Evolutionary conservation across 2,113 vertebrate genomes (phyloP), one percentile per base, ranked within the genome.

Genomic region (Pterocles gutturalis): DNA sequence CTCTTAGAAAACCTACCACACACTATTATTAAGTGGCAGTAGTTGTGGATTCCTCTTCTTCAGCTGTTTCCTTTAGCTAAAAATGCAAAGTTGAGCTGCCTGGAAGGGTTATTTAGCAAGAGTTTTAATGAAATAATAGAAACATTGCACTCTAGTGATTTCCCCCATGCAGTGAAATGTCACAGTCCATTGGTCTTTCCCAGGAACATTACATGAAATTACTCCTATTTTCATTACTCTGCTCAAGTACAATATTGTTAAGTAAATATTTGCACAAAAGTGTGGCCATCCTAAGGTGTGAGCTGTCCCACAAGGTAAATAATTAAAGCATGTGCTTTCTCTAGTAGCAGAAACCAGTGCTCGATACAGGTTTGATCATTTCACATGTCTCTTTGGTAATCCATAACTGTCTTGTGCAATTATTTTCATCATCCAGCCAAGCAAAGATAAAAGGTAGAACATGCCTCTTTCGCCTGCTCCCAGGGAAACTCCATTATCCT

Each of bases 371-470:
- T 97, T 98, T 98, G 98, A 98, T 98, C 90, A 96, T 98, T 98
- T 98, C 97, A 87, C 96, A 89, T 95, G 97, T 96, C 97, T 98
- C 98, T 98, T 97, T 98, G 98, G 97, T 97, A 98, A 98, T 98
- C 98, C 98, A 98, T 98, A 98, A 98, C 98, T 99, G 98, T 99
- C 98, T 97, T 92, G 94, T 98, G 95, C 96, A 98, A 98, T 99
- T 98, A 98, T 98, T 98, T 97, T 97, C 98, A 98, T 97, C 21
- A 46, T 72, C 94, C 96, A 98, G 94, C 96, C 97, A 96, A 97
- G 98, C 98, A 97, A 83, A 97, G 98, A 98, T 98, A 98, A 98
- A 98, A 98, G 98, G 98, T 95, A 72, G 96, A 98, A 96, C 96
- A 72, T 65, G 96, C 90, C 97, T 96, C 96, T 97, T 96, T 96